Base-by-base conservation (phyloP, 2,113 vertebrate species). In the Pollachius pollachius region DNA sequence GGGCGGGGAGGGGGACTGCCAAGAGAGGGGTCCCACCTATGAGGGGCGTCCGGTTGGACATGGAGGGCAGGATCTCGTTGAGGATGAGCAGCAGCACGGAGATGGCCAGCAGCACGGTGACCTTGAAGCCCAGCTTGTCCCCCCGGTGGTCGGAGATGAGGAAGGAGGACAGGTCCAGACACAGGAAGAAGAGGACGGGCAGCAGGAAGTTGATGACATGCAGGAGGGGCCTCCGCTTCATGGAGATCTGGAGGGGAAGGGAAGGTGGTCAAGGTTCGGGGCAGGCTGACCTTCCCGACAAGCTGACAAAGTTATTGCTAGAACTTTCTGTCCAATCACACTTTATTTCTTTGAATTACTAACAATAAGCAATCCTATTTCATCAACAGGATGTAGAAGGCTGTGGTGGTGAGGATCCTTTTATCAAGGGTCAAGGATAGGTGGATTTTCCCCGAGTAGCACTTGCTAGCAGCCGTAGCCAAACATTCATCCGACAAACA, bases 151-250 rank as follows among this genome's bases (percentile, higher is more conserved):
- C 91, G 54, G 92, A 84, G 37, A 94, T 92, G 1, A 92, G 90
- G 75, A 92, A 63, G 71, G 93, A 92, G 23, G 91, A 84, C 52
- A 94, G 77, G 62, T 95, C 93, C 87, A 95, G 83, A 41, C 75
- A 57, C 9, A 94, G 85, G 74, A 95, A 91, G 72, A 90, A 90
- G 0, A 93, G 82, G 0, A 93, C 84, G 7, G 94, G 94, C 59
- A 95, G 60, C 79, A 95, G 89, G 75, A 95, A 89, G 81, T 92
- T 94, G 75, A 93, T 78, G 27, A 94, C 62, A 0, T 94, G 91
- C 13, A 94, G 86, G 9, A 88, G 87, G 3, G 93, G 90, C 34
- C 87, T 78, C 59, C 93, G 88, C 71, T 84, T 77, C 52, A 95
- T 90, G 72, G 87, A 87, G 74, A 94, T 82, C 93, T 94, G 56